A percentile compares a stretch with the other conserved stretches of the same genome.
Evolutionary conservation across 2,113 vertebrate genomes (phyloP).

Genomic region (Urocynchramus pylzowi): DNA sequence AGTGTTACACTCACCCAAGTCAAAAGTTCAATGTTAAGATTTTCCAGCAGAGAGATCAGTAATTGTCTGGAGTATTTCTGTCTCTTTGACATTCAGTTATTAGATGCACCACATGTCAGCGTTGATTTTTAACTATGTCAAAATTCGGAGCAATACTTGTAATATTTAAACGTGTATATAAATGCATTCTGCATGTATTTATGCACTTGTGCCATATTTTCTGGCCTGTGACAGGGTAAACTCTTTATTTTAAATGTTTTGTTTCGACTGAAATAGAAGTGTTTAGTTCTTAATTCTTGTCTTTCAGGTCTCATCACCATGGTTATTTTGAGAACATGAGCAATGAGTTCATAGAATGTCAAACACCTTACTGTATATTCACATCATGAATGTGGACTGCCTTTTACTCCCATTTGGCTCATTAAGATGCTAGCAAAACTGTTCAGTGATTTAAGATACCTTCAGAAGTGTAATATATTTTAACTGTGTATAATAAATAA

Average conservation of each 20-base stretch:
- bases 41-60: neutral
- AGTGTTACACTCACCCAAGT: neutral
- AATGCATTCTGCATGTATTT: neutral
- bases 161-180: neutral
- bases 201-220: neutral
- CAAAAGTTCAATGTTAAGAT: neutral
- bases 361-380: constrained; percentile 68
- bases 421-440: constrained; percentile 63
- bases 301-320: constrained; percentile 96
- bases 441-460: constrained; percentile 69
- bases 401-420: constrained; percentile 71
- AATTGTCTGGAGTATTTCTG: neutral
- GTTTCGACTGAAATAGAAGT: neutral
- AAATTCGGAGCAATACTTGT: neutral
- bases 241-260: neutral
- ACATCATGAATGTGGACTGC: constrained; percentile 77
- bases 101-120: neutral
- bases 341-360: constrained; percentile 57
- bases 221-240: neutral
- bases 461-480: constrained; percentile 77
- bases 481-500: constrained; percentile 75
- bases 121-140: neutral
- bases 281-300: constrained; percentile 44
- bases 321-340: constrained; percentile 89
- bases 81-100: neutral